Conservation (phyloP, 2,113 vertebrate species). For the Geococcyx californianus region DNA sequence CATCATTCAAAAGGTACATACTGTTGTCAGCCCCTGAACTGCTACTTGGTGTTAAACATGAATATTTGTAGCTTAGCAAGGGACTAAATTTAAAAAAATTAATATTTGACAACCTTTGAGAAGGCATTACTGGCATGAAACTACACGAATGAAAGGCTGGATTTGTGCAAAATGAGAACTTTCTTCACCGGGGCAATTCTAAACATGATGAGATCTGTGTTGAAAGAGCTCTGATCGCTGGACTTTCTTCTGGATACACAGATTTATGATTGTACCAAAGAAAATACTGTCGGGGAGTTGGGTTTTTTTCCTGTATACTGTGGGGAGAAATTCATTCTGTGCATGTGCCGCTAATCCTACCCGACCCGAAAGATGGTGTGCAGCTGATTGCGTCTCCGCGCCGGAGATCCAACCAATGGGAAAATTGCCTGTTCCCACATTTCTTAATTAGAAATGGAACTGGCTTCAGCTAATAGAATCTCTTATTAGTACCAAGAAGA, state of each 20-base stretch:
- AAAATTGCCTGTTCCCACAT: slow-evolving; percentile 76
- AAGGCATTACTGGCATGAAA: slow-evolving; percentile 74
- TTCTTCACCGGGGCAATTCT: slow-evolving; percentile 61
- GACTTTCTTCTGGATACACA: slow-evolving; percentile 36
- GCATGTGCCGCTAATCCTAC: slow-evolving; percentile 65
- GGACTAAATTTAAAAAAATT: slow-evolving; percentile 85
- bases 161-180: slow-evolving; percentile 75
- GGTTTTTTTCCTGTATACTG: background rate
- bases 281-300: background rate
- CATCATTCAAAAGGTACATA: slow-evolving; percentile 87
- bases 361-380: slow-evolving; percentile 42
- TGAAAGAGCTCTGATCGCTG: slow-evolving; percentile 55
- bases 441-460: slow-evolving; percentile 84
- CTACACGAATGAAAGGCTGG: slow-evolving; percentile 64
- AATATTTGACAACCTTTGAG: slow-evolving; percentile 86
- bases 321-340: slow-evolving; percentile 68
- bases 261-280: background rate
- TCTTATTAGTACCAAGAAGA: slow-evolving; percentile 82
- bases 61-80: slow-evolving; percentile 87
- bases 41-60: slow-evolving; percentile 88
- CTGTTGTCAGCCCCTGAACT: slow-evolving; percentile 83
- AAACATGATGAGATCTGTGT: slow-evolving; percentile 54
- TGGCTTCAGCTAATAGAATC: slow-evolving; percentile 77
- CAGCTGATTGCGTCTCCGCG: slow-evolving; percentile 60
- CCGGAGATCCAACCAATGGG: slow-evolving; percentile 61